These are phyloP conservation scores for Phoenicopterus ruber DNA, from an alignment of 2,113 vertebrate species.

Conservation along the genomic window DNA sequence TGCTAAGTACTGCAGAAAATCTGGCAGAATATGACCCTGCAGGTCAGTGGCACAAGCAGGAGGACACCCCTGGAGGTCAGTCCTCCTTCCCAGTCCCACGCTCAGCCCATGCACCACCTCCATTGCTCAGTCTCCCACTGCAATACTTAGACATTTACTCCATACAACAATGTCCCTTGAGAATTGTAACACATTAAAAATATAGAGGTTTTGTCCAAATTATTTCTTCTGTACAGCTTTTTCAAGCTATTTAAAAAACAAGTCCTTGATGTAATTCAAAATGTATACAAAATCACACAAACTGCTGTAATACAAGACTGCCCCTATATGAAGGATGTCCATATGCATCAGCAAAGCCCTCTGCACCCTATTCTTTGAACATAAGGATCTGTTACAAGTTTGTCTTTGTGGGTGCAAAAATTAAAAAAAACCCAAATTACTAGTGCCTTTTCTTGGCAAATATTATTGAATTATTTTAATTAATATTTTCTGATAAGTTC, in stretches of 20 bases:
- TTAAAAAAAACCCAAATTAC: background rate
- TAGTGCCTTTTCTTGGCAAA: background rate
- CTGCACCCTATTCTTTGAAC: background rate
- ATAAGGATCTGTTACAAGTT: background rate
- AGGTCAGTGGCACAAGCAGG: background rate
- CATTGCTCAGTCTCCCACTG: background rate
- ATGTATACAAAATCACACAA: background rate
- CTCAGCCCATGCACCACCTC: background rate
- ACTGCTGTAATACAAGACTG: background rate
- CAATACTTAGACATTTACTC: background rate
- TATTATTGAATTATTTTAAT: background rate
- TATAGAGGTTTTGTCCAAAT: background rate
- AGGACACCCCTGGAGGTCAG: background rate
- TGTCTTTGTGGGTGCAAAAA: background rate
- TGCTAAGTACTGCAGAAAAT: background rate
- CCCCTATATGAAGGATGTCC: fast-evolving
- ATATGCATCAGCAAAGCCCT: background rate
- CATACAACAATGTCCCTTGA: background rate
- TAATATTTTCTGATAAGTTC: background rate
- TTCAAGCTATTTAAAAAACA: background rate
- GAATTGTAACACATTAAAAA: background rate
- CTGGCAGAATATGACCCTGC: background rate
- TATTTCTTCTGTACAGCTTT: background rate
- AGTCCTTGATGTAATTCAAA: background rate
- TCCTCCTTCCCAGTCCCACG: background rate